Conservation (phyloP, 2,797 vertebrate species). For the Danionella dracula region DNA sequence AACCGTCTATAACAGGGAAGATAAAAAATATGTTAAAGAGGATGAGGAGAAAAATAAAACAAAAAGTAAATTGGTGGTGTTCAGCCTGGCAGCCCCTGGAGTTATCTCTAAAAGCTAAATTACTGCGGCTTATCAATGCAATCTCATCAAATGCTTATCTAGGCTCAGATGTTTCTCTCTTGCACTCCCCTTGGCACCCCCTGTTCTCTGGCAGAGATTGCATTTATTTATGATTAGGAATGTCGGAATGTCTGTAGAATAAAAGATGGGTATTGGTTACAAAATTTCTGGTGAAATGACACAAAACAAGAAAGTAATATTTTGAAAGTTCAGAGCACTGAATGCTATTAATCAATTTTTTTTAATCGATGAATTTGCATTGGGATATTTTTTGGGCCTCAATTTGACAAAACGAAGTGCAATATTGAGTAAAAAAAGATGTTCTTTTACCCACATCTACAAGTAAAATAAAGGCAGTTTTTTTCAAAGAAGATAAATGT, state of each 20-base stretch:
- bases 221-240: conserved; percentile 54
- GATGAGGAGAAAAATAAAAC: conserved; percentile 51
- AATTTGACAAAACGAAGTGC: too few relatives aligned
- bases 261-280: conserved; percentile 49
- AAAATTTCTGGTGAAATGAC: conserved; percentile 47
- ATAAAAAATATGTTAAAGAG: conserved; percentile 67
- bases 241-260: conserved; percentile 50
- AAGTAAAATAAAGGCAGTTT: too few relatives aligned
- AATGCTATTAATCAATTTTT: too few relatives aligned
- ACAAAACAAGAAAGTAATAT: neutral
- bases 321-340: too few relatives aligned
- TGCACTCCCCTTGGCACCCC: conserved; percentile 37
- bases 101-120: conserved; percentile 77
- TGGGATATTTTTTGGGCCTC: too few relatives aligned
- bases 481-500: too few relatives aligned
- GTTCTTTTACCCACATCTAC: too few relatives aligned
- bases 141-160: conserved; percentile 81
- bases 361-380: too few relatives aligned
- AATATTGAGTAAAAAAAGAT: too few relatives aligned
- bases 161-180: conserved; percentile 46
- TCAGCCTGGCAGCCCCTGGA: conserved; percentile 67
- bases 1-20: conserved; percentile 58
- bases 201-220: conserved; percentile 50
- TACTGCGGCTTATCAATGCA: conserved; percentile 77
- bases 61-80: conserved; percentile 61